Evolutionary conservation across 2,888 invertebrate genomes (phyloP).

Genomic region (Stenurella melanura): DNA sequence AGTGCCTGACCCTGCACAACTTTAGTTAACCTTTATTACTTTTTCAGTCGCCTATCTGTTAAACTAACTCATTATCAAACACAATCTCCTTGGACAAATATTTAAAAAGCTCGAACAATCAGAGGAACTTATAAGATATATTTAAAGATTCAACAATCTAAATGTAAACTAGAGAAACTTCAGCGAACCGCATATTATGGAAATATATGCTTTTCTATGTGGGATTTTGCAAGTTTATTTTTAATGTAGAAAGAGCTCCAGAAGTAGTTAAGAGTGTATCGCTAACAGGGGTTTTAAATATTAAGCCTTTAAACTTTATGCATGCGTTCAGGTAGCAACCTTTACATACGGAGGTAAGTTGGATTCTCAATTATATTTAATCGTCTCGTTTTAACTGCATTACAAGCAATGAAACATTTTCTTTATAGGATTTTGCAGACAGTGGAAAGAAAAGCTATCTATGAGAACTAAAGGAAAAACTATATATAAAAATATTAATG

Average conservation of each 20-base stretch:
- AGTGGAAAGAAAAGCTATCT: too few species aligned
- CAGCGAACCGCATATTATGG: neutral
- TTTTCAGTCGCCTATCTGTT: neutral
- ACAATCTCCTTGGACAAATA: conserved; percentile 1
- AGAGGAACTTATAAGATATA: neutral
- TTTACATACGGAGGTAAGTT: neutral
- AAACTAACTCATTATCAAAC: conserved; percentile 15
- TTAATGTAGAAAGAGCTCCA: conserved; percentile 13
- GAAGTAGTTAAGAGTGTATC: conserved; percentile 17
- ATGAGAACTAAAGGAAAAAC: too few species aligned
- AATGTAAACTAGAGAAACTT: conserved; percentile 10
- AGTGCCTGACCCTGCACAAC: conserved; percentile 5
- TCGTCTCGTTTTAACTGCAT: neutral
- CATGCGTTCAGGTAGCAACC: conserved; percentile 9
- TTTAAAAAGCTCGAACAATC: neutral
- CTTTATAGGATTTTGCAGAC: too few species aligned
- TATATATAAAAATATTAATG: too few species aligned
- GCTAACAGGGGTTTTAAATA: conserved; percentile 29
- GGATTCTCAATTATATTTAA: neutral
- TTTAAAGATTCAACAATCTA: conserved; percentile 3
- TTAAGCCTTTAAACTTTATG: neutral
- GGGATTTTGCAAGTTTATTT: conserved; percentile 13
- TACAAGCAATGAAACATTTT: too few species aligned
- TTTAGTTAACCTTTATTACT: conserved; percentile 19
- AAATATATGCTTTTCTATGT: neutral